These are phyloP conservation scores for Boleophthalmus pectinirostris DNA, from an alignment of 2,113 vertebrate species.

Conservation along the genomic window DNA sequence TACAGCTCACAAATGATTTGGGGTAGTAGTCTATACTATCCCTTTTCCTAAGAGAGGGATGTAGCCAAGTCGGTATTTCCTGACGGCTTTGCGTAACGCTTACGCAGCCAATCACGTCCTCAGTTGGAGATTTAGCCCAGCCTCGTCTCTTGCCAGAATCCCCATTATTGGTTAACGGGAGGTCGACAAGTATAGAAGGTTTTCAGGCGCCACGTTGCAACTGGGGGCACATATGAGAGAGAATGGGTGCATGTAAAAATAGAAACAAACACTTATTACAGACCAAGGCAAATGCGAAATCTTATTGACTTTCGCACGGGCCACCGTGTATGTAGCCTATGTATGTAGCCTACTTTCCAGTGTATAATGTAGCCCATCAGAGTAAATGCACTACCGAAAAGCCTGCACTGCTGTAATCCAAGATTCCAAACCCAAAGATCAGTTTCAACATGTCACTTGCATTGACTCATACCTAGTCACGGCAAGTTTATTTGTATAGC, in stretches of 20 bases:
- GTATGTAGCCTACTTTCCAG: too few species aligned
- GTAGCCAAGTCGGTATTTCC: slow-evolving; percentile 57
- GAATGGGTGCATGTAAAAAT: background rate
- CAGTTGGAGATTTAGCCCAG: slow-evolving; percentile 14
- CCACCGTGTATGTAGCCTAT: too few species aligned
- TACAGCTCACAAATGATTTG: slow-evolving; percentile 19
- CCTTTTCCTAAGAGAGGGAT: slow-evolving; percentile 25
- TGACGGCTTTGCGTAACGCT: slow-evolving; percentile 26
- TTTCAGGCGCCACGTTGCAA: slow-evolving; percentile 82
- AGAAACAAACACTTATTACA: background rate
- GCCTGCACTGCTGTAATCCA: too few species aligned
- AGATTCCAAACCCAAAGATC: too few species aligned
- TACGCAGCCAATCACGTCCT: slow-evolving; percentile 64
- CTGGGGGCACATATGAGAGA: slow-evolving; percentile 24
- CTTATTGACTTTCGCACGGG: background rate
- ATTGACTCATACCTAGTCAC: too few species aligned
- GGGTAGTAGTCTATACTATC: slow-evolving; percentile 35
- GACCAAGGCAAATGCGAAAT: background rate
- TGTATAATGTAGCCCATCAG: background rate
- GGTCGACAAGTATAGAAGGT: slow-evolving; percentile 45
- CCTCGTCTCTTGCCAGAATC: background rate
- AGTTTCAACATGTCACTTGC: too few species aligned
- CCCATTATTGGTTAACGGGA: slow-evolving; percentile 63
- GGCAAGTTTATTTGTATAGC: too few species aligned
- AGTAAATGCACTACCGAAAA: too few species aligned